Base-by-base conservation (phyloP, 2,797 vertebrate species). In the Sebastes cheni region DNA sequence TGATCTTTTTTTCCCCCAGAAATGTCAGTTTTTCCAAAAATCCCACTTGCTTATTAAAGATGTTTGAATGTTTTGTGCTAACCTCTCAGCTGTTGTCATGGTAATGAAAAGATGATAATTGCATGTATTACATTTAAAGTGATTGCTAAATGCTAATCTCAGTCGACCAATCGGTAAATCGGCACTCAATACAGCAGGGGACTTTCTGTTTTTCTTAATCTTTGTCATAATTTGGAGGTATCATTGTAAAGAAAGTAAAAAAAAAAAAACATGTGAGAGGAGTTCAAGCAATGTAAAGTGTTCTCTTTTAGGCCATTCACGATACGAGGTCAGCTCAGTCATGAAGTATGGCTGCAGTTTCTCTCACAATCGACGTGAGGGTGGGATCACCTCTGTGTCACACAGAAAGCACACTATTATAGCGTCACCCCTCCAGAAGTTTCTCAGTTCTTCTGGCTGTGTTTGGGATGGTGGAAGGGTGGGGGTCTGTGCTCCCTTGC, bases 351-450 rank as follows among this genome's bases (percentile, higher is more conserved):
- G 82, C 81, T 82, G 78, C 76, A 62, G 67, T 60, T 77, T 85
- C 86, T 89, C 83, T 89, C 83, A 87, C 89, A 91, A 83, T 91
- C 82, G 29, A 73, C 88, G 82, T 72, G 84, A 89, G 85, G 86
- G 85, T 85, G 83, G 90, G 89, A 91, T 91, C 89, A 80, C 86
- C 86, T 93, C 88, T 89, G 79, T 84, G 79, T 66, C 52, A 60
- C 79, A 91, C 79, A 91, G 90, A 93, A 91, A 88, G 83, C 81
- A 61, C 39, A 73, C 85, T 83, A 93, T 94, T 94, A 90, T 86
- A 88, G 86, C 67, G 59, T 87, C 84, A 81, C 78, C 87, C 79
- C 88, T 89, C 77, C 75, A 90, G 88, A 89, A 90, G 86, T 86
- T 92, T 86, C 88, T 88, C 86, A 81, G 80, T 90, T 88, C 77